Evolutionary conservation across 2,113 vertebrate species (phyloP).

Genomic region (Limanda limanda): DNA sequence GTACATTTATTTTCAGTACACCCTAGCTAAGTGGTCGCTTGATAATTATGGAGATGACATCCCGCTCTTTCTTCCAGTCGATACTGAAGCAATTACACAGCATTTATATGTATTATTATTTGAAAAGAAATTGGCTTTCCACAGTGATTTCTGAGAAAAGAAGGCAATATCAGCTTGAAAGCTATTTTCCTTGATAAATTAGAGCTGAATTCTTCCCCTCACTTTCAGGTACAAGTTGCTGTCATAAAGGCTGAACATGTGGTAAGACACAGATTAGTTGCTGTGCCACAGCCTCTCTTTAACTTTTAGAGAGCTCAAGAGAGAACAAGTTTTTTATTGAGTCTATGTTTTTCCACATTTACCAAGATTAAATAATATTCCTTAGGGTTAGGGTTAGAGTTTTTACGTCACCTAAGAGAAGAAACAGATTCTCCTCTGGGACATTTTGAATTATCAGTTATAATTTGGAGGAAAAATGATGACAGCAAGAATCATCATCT

Average conservation of each 20-base stretch:
- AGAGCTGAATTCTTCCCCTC: slow-evolving; percentile 15
- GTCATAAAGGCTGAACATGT: neutral
- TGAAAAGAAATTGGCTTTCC: neutral
- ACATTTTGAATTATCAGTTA: no score
- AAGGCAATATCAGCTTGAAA: slow-evolving; percentile 21
- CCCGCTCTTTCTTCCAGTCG: neutral
- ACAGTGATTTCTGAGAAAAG: neutral
- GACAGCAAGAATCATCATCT: no score
- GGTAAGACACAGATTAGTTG: neutral
- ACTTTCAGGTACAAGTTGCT: neutral
- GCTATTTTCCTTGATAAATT: slow-evolving; percentile 20
- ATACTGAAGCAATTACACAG: neutral
- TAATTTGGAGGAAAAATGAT: no score
- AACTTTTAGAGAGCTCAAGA: no score
- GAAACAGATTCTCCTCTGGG: no score
- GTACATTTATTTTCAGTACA: neutral
- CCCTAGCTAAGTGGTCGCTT: neutral
- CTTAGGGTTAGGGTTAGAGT: no score
- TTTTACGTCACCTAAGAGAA: no score
- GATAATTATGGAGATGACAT: neutral
- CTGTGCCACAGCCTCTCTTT: neutral
- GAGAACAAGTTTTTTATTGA: no score
- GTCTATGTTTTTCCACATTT: no score
- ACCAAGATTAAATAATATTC: no score
- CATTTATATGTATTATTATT: neutral